Base-by-base conservation (phyloP, 1,140 invertebrate genomes). In the Bicyclus anynana region DNA sequence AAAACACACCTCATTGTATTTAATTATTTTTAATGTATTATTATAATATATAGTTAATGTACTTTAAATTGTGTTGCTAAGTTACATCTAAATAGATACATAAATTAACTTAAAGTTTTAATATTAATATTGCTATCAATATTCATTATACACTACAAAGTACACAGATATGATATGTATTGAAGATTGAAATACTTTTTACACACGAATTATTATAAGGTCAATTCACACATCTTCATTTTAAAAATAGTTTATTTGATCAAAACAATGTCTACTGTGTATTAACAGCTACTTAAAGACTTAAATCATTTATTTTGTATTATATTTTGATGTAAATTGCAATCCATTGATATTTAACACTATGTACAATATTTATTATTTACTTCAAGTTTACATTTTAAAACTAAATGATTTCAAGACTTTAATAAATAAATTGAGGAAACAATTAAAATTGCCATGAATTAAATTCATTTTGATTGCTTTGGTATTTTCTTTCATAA, bases 391-490 rank as follows among this genome's bases (percentile, higher is more conserved):
- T 0, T 33, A 33, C 10, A 23, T 4, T 7, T 4, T 2, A 4
- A 4, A 23, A 23, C 7, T 23, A 23, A 23, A 7, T n/a, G n/a
- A 4, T 23, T 23, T 23, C 23, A 23, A 23, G 23, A 40, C 13
- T 35, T n/a, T 35, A 54, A 46, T 29, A 33, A 3, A 33, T 12
- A 33, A 12, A 7, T 29, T 4, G 13, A 33, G 16, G 21, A 47
- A 47, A 26, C 10, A 54, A 38, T 33, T 5, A 40, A 4, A 44
- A 44, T 44, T 44, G 9, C 18, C 17, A 44, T 74, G 74, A 77
- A 77, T 77, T 68, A 50, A 55, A 75, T 77, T 77, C 74, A 77
- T 71, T 70, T 53, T 20, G 3, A 72, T 77, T 74, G 69, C 69
- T 74, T 68, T 58, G 13, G 50, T 47, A 49, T 33, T 40, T 17